phyloP scores from a whole-genome alignment of 2,888 invertebrate species.

The Mimachlamys varia region DNA sequence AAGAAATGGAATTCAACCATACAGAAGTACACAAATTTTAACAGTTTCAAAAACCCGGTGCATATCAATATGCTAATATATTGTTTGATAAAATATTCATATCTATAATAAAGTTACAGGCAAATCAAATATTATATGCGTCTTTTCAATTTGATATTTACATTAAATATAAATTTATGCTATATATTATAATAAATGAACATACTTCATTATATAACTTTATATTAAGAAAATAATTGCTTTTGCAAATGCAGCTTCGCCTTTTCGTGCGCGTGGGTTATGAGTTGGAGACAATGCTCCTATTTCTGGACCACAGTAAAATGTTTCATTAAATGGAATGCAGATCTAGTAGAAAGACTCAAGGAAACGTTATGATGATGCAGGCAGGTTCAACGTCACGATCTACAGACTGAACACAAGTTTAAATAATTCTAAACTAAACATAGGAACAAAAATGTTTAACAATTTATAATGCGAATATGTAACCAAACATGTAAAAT shows the following conservation, averaged over 20 bases:
- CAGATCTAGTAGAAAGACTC: background rate
- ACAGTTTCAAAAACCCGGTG: background rate
- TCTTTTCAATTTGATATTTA: background rate
- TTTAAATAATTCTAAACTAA: constrained; percentile 1
- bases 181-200: background rate
- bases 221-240: background rate
- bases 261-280: background rate
- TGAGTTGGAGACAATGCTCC: background rate
- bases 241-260: background rate
- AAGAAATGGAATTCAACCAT: no score
- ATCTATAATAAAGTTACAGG: background rate
- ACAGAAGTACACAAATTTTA: background rate
- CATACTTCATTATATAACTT: background rate
- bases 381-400: background rate
- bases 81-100: background rate
- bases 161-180: background rate
- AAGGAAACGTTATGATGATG: background rate
- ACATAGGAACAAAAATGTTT: background rate
- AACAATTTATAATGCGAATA: background rate
- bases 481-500: background rate
- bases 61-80: background rate
- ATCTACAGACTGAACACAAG: background rate
- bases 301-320: background rate
- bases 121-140: background rate
- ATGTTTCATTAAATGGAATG: background rate